These are phyloP conservation scores for Sebastes ruberrimus DNA, from an alignment of 2,797 vertebrate genomes.

Conservation along the genomic window DNA sequence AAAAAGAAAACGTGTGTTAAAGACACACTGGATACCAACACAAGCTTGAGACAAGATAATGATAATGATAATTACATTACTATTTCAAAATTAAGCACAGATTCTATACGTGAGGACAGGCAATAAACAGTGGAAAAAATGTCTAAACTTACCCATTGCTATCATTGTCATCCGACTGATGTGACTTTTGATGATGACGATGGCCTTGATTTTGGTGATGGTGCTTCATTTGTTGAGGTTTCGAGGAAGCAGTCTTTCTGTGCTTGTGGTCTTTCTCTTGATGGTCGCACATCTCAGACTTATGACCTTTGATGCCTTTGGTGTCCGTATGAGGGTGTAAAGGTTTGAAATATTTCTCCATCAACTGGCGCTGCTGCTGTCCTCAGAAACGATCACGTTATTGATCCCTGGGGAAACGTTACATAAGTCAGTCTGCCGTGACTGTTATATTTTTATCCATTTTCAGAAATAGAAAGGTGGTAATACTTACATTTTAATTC, in stretches of 20 bases:
- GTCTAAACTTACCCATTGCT: slow-evolving; percentile 61
- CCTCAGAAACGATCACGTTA: neutral
- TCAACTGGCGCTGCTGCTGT: slow-evolving; percentile 50
- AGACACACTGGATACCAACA: neutral
- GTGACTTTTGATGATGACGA: slow-evolving; percentile 18
- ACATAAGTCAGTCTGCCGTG: neutral
- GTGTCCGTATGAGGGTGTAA: slow-evolving; percentile 27
- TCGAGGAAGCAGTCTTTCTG: slow-evolving; percentile 43
- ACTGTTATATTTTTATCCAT: neutral
- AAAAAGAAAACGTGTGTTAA: slow-evolving; percentile 21
- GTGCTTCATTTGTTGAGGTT: slow-evolving; percentile 58
- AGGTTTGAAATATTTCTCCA: slow-evolving; percentile 67
- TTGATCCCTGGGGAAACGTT: slow-evolving; percentile 18
- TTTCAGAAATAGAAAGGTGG: neutral
- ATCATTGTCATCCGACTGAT: slow-evolving; percentile 53
- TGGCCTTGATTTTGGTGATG: slow-evolving; percentile 53
- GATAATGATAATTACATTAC: neutral
- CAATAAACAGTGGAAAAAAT: neutral
- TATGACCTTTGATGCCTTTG: slow-evolving; percentile 3
- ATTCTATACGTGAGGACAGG: neutral
- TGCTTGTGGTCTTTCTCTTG: slow-evolving; percentile 55
- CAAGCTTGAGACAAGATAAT: neutral
- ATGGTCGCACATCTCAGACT: slow-evolving; percentile 45
- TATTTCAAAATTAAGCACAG: neutral
- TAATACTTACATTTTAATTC: neutral